Conservation (phyloP, 1,140 invertebrate genomes). For the Zophobas atratus region DNA sequence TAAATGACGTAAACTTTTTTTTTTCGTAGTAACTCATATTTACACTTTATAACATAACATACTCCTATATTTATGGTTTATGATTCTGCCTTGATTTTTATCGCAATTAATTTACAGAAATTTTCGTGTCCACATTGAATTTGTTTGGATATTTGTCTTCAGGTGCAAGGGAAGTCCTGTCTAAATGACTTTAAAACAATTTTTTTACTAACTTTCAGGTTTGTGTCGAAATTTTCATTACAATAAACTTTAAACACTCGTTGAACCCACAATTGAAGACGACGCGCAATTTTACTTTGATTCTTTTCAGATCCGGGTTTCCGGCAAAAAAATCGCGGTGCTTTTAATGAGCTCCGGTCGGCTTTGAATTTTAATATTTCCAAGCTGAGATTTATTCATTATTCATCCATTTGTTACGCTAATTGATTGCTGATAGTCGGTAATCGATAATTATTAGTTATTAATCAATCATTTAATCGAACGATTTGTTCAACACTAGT, state of each 20-base stretch:
- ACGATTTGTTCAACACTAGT: conserved; percentile 25
- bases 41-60: too few species aligned
- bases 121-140: too few species aligned
- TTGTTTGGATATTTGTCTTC: too few species aligned
- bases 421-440: conserved; percentile 23
- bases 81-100: too few species aligned
- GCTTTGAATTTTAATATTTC: conserved; percentile 27
- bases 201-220: too few species aligned
- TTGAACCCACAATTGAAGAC: neutral
- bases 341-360: conserved; percentile 19
- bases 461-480: conserved; percentile 29
- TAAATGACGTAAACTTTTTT: too few species aligned
- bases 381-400: conserved; percentile 3
- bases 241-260: neutral
- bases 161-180: too few species aligned
- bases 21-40: too few species aligned
- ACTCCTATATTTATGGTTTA: too few species aligned
- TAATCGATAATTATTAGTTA: conserved; percentile 29
- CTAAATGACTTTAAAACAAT: too few species aligned
- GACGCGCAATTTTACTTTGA: neutral
- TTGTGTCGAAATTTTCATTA: too few species aligned
- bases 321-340: conserved; percentile 29
- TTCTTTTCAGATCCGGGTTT: conserved; percentile 41
- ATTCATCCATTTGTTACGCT: conserved; percentile 21
- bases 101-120: too few species aligned